Evolutionary conservation across 2,888 invertebrate species (phyloP).

Genomic region (Tiliacea aurago): DNA sequence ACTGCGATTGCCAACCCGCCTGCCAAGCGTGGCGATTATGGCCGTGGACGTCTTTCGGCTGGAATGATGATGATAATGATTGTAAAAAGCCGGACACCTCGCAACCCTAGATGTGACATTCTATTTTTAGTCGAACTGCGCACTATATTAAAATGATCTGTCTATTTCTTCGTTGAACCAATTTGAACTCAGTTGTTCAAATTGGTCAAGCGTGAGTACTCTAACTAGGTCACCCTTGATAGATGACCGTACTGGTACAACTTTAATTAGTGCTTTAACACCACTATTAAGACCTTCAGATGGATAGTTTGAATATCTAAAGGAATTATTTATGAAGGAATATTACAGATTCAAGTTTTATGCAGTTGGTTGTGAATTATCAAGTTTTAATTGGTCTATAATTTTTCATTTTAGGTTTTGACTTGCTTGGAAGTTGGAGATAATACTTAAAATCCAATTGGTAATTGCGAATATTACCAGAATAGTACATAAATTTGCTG

Average conservation of each 20-base stretch:
- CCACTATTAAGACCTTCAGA: conserved; percentile 56
- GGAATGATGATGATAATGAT: too few relatives aligned
- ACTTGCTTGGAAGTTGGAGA: background rate
- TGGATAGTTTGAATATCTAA: conserved; percentile 59
- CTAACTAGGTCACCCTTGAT: conserved; percentile 73
- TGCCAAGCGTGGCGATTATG: too few relatives aligned
- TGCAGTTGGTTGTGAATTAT: conserved; percentile 8
- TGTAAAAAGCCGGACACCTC: too few relatives aligned
- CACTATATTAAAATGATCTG: conserved; percentile 41
- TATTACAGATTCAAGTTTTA: conserved; percentile 26
- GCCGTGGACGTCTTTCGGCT: too few relatives aligned
- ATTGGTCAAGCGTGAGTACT: conserved; percentile 41
- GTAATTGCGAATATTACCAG: background rate
- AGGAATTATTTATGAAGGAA: conserved; percentile 42
- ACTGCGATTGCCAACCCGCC: too few relatives aligned
- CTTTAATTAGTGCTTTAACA: conserved; percentile 64
- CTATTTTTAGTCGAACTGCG: conserved; percentile 50
- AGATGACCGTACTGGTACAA: conserved; percentile 65
- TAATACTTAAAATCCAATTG: background rate
- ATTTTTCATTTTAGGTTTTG: background rate
- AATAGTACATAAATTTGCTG: too few relatives aligned
- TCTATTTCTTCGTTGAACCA: conserved; percentile 51
- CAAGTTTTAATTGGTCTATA: conserved; percentile 27
- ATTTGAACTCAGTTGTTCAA: conserved; percentile 54
- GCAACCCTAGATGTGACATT: conserved; percentile 18